Evolutionary conservation across 2,113 vertebrate species (phyloP), one percentile per base, ranked within the genome.

Genomic region (Nymphicus hollandicus): DNA sequence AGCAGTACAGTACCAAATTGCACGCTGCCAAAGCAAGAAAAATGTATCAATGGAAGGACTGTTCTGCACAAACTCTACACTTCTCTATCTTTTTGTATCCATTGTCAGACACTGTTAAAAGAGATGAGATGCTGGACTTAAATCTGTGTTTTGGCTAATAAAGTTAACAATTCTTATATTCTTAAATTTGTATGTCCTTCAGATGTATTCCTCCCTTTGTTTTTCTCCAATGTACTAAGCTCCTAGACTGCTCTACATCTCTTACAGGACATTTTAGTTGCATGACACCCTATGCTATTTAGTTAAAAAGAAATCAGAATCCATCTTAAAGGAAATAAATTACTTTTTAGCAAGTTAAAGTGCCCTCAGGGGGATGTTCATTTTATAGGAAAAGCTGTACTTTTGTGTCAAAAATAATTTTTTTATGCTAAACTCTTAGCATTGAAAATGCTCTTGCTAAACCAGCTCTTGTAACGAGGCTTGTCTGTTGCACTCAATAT

Each of bases 321-420:
- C 5, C 29, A 55, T 64, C 33, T 43, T 50, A 44, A 70, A 73
- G 28, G 18, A 19, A 73, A 74, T 0, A 0, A 10, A 17, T 24
- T 43, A 5, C 8, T 25, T 68, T 88, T 82, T 31, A 37, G 13
- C 37, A 81, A 71, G 35, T 17, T 16, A 85, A 13, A 63, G 55
- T 56, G 68, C 86, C 25, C 49, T 65, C 25, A 77, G 28, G 69
- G 60, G 7, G 77, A 61, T 8, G 11, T 3, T 81, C 10, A 39
- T 61, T 94, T 91, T 80, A 27, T 12, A 93, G 61, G 56, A 58
- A 58, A 35, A 81, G 24, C 28, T 74, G 11, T 39, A 85, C 27
- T 56, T 82, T 10, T 33, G 10, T 43, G 41, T 9, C 71, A 46
- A 53, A 27, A 11, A 74, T 29, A 41, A n/a, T 5, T 16, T 15